A percentile compares a stretch with the other conserved stretches of the same genome.
Conservation (phyloP, 2,888 invertebrate genomes). For the Troilus luridus region DNA sequence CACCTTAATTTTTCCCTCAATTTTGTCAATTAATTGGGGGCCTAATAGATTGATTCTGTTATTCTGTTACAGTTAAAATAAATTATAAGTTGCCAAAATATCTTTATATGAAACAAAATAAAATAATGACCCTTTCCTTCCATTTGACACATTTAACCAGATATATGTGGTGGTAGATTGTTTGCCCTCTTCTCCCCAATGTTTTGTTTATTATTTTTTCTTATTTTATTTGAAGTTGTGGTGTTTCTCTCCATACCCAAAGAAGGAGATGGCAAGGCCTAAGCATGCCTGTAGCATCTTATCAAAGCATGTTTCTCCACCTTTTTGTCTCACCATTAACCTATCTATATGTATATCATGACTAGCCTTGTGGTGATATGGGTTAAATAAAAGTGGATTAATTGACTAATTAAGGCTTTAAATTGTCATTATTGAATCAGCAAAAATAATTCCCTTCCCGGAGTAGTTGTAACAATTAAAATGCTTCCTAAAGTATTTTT, state of each 20-base stretch:
- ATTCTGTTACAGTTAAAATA: not conserved
- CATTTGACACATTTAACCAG: slow-evolving; percentile 3
- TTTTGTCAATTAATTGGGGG: not conserved
- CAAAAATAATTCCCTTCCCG: not conserved
- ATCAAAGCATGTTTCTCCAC: slow-evolving; percentile 61
- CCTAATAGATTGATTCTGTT: not conserved
- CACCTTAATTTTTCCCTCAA: slow-evolving; percentile 16
- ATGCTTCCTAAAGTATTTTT: not conserved
- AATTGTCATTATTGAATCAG: not conserved
- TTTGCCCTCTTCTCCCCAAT: slow-evolving; percentile 44
- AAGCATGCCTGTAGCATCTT: slow-evolving; percentile 63
- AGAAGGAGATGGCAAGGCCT: slow-evolving; percentile 55
- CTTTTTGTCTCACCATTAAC: slow-evolving; percentile 46
- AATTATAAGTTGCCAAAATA: not conserved
- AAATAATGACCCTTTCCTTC: slow-evolving; percentile 12
- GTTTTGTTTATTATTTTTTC: slow-evolving; percentile 22
- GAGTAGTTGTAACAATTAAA: slow-evolving; percentile 29
- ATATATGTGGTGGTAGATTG: slow-evolving; percentile 42
- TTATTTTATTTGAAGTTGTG: slow-evolving; percentile 57
- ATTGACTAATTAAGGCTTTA: not conserved
- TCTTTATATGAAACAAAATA: not conserved
- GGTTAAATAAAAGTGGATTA: not conserved
- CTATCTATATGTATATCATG: slow-evolving; percentile 15
- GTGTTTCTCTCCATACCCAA: slow-evolving; percentile 51
- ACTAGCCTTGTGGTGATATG: slow-evolving; percentile 53